Percentiles rank a stretch among this genome's conserved stretches.
Conservation (phyloP, 2,113 vertebrate genomes). For the Trinectes maculatus region DNA sequence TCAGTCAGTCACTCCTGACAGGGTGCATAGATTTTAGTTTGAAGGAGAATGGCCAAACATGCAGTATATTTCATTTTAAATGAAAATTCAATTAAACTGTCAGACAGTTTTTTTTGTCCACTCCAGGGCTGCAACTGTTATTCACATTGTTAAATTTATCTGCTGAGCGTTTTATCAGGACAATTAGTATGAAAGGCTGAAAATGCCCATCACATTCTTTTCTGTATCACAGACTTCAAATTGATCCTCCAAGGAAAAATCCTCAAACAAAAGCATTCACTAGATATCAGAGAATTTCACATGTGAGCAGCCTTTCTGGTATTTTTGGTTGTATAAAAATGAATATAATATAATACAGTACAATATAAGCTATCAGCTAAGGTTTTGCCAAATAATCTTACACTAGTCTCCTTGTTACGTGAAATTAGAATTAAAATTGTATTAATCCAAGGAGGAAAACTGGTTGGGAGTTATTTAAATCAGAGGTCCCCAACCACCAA, state of each 20-base stretch:
- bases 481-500: too few relatives aligned
- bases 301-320: neutral
- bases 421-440: constrained; percentile 2
- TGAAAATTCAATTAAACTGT: constrained; percentile 1
- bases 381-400: neutral
- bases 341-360: too few relatives aligned
- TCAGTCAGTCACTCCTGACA: constrained; percentile 11
- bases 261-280: too few relatives aligned
- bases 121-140: neutral
- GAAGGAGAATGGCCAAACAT: neutral
- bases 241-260: neutral
- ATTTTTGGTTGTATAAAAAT: too few relatives aligned
- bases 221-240: neutral
- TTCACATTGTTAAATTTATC: neutral
- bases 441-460: constrained; percentile 17
- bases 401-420: neutral
- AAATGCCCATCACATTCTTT: neutral
- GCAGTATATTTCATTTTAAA: constrained; percentile 10
- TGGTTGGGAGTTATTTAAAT: constrained; percentile 52
- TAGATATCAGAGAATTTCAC: neutral
- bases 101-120: neutral
- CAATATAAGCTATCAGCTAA: constrained; percentile 1
- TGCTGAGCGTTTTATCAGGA: neutral
- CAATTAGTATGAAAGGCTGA: neutral
- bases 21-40: neutral